phyloP scores from a whole-genome alignment of 2,888 invertebrate genomes.

The Cantharis nigra region DNA sequence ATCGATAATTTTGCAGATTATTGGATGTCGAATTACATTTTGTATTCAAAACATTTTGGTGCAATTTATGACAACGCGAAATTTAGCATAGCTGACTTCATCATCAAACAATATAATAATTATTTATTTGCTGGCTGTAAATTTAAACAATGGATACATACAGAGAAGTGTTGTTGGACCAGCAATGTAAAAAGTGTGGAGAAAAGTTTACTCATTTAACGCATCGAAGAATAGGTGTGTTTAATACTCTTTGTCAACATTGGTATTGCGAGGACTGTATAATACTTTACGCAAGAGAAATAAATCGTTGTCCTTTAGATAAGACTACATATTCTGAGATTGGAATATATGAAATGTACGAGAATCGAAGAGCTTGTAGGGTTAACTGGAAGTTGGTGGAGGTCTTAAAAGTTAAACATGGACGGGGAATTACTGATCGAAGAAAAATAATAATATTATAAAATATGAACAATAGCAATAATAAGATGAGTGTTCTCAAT shows the following conservation, averaged over 20 bases:
- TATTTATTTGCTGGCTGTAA: not conserved
- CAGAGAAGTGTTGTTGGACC: not conserved
- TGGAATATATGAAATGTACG: not conserved
- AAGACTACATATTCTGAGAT: not conserved
- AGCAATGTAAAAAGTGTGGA: not conserved
- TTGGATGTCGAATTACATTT: not conserved
- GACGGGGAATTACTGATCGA: not conserved
- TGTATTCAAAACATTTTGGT: not conserved
- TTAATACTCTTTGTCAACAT: not conserved
- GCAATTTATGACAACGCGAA: not conserved
- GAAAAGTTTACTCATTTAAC: not conserved
- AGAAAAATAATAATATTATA: not conserved
- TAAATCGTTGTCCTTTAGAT: not conserved
- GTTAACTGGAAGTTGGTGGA: not conserved
- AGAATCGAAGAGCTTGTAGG: not conserved
- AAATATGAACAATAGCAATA: too few species aligned
- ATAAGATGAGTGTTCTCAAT: too few species aligned
- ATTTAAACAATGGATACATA: not conserved
- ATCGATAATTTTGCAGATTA: not conserved
- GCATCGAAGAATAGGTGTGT: not conserved
- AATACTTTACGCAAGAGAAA: not conserved
- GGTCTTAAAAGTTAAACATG: not conserved
- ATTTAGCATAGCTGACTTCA: not conserved
- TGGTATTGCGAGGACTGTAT: not conserved
- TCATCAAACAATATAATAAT: not conserved